Evolutionary conservation across 2,113 vertebrate genomes (phyloP), one percentile per base, ranked within the genome.

Genomic region (Carassius gibelio): DNA sequence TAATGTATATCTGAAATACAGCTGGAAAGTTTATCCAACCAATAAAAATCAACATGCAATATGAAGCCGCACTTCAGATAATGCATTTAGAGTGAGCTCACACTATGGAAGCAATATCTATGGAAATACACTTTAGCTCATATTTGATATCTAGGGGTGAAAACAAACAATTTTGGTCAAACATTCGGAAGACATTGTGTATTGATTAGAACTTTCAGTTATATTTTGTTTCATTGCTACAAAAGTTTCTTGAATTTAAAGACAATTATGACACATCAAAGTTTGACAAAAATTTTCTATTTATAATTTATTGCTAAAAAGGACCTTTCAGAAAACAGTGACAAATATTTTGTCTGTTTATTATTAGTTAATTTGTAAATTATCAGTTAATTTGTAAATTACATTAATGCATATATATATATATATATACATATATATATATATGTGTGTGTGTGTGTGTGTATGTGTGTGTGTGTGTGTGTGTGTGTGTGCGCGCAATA

Each of bases 1-100:
- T 48, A 61, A 62, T 64, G 34, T 48, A 52, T 30, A n/a, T 57
- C 34, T 74, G 50, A 59, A 38, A 83, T 81, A 14, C 19, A 72
- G 68, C 68, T 59, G 64, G 26, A 21, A 69, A 82, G 62, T 69
- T 83, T 57, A 83, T 83, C 72, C 17, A 55, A 42, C 48, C 81
- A 83, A 57, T 59, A 72, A 57, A 72, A 71, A 57, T 83, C 48
- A 17, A 23, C 21, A 75, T 4, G 13, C 68, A 36, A 75, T 42
- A 72, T 75, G 52, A 75, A 75, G 19, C 81, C 42, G 48, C 80
- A 30, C 45, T 69, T 71, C 26, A 74, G 55, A 81, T 34, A 50
- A 59, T 8, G 11, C 30, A 74, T 75, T 86, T 59, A 83, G 66
- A 30, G n/a, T 23, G 34, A 71, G 19, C 26, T 26, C 79, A 81